Base-by-base conservation (phyloP, 2,888 invertebrate genomes). In the Papilio gigon region DNA sequence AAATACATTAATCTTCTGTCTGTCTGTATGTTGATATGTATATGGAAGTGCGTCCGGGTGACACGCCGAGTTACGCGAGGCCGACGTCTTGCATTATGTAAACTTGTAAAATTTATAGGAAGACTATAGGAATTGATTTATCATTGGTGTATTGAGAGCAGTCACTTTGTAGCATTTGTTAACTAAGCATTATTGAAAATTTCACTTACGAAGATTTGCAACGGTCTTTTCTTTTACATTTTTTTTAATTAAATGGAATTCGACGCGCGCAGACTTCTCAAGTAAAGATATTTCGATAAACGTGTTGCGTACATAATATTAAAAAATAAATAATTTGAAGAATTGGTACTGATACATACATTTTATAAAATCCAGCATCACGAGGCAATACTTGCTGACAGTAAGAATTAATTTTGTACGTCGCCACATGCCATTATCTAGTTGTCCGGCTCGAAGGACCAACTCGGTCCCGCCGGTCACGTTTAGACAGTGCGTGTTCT, bases 11-110 rank as follows among this genome's bases (percentile, higher is more conserved):
- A 53, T 63, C 25, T 47, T 20, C 33, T 8, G 33, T 47, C 47
- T 47, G 47, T 22, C 47, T 4, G 35, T 63, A 14, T 35, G 14
- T 37, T 25, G 25, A 33, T 33, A 1, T 14, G 1, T 25, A 53
- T 17, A 37, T 35, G 63, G 62, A 47, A 47, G 37, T 50, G 14
- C 20, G 8, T 17, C 40, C 33, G 27, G 64, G 40, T 40, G 27
- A 64, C 53, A 53, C n/a, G 40, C 14, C n/a, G 9, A 63, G 35
- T 50, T 63, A 50, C n/a, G 11, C 63, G 63, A 63, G 63, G 50
- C 22, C 25, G 50, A 63, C 6, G 25, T 22, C 17, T 63, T 63
- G 63, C 50, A 12, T 37, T 50, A 56, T 56, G 53, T n/a, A 30
- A n/a, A 56, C n/a, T 56, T 11, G 37, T 14, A 12, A 8, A 30